A percentile compares a stretch with the other conserved stretches of the same genome.
Evolutionary conservation across 2,797 vertebrate species (phyloP).

Genomic region (Austrolebias charrua): DNA sequence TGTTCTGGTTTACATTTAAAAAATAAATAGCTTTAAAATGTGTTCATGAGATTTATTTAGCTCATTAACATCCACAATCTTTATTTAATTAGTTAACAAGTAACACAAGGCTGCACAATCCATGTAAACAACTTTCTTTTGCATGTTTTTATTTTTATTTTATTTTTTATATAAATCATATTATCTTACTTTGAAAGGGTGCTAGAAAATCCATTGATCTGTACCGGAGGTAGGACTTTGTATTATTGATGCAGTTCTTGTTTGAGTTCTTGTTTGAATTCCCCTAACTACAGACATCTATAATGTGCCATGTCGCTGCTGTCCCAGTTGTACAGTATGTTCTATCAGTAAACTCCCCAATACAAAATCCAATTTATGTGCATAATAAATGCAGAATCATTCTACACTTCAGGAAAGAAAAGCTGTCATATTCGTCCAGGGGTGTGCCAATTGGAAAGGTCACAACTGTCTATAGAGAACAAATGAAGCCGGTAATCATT

Average conservation of each 20-base stretch:
- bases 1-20: no score
- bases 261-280: conserved; percentile 10
- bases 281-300: conserved; percentile 19
- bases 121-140: no score
- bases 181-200: neutral
- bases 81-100: no score
- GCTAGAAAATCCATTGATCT: neutral
- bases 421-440: conserved; percentile 70
- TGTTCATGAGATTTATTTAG: no score
- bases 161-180: no score
- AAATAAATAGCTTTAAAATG: no score
- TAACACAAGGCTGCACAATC: no score
- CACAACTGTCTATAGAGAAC: conserved; percentile 77
- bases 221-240: neutral
- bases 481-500: conserved; percentile 75
- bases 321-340: conserved; percentile 44
- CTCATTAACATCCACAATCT: no score
- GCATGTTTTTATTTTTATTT: no score
- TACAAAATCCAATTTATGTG: conserved; percentile 65
- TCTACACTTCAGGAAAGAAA: conserved; percentile 68
- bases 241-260: neutral
- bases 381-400: conserved; percentile 70
- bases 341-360: conserved; percentile 20
- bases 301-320: conserved; percentile 26
- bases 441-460: conserved; percentile 78